phyloP scores from a whole-genome alignment of 2,797 vertebrate genomes.

The Pseudochirops corinnae region DNA sequence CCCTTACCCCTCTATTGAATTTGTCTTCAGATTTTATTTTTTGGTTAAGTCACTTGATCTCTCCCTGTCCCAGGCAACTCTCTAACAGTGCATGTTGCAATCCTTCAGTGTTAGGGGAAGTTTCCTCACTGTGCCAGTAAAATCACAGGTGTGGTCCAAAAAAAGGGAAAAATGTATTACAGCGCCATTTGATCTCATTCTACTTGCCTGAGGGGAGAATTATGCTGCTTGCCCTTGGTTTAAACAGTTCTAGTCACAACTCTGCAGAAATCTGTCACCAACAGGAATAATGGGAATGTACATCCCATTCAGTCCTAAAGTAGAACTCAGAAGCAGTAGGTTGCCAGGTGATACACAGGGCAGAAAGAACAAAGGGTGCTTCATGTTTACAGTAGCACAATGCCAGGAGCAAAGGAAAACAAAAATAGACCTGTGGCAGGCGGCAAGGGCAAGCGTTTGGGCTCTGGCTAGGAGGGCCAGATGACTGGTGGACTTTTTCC shows the following conservation, averaged over 20 bases:
- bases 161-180: neutral
- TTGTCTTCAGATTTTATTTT: neutral
- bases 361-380: neutral
- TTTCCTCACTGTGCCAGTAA: neutral
- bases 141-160: neutral
- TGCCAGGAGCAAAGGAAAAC: neutral
- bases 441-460: neutral
- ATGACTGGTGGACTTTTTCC: neutral
- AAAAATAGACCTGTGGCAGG: neutral
- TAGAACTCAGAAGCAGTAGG: conserved; percentile 20
- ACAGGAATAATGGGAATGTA: neutral
- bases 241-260: neutral
- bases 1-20: neutral
- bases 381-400: neutral
- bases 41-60: neutral
- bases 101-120: neutral
- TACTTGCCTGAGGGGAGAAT: neutral
- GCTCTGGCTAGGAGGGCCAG: neutral
- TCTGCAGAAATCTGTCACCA: neutral
- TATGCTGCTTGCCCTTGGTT: neutral
- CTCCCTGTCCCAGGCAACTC: neutral
- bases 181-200: neutral
- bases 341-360: neutral
- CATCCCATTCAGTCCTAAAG: neutral
- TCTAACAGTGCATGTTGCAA: neutral